Conservation (phyloP, 2,797 vertebrate species). For the Adelosebastes latens region DNA sequence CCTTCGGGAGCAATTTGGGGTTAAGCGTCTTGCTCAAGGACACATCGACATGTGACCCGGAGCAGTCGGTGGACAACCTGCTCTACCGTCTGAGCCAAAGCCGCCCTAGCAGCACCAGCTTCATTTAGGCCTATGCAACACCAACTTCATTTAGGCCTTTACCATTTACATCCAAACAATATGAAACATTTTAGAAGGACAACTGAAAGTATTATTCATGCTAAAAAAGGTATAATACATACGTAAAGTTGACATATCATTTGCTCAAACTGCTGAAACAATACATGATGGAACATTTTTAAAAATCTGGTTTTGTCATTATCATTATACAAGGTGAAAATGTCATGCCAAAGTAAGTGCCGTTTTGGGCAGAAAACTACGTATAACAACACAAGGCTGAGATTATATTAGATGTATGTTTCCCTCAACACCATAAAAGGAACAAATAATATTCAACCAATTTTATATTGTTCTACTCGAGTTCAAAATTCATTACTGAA, state of each 20-base stretch:
- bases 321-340: neutral
- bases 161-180: neutral
- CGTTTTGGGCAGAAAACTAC: neutral
- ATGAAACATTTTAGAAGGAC: neutral
- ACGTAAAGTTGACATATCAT: neutral
- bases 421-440: neutral
- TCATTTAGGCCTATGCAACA: no score
- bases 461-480: neutral
- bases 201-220: neutral
- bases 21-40: no score
- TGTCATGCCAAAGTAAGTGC: neutral
- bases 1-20: no score
- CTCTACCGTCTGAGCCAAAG: no score
- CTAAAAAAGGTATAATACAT: neutral
- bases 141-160: neutral
- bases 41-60: no score
- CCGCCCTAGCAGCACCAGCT: no score
- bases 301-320: neutral
- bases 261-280: neutral
- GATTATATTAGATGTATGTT: neutral
- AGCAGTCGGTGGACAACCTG: no score
- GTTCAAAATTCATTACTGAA: neutral
- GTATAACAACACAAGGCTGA: neutral
- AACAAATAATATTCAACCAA: neutral
- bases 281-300: no score